Conservation (phyloP, 1,140 invertebrate species). For the Drosophila elegans region DNA sequence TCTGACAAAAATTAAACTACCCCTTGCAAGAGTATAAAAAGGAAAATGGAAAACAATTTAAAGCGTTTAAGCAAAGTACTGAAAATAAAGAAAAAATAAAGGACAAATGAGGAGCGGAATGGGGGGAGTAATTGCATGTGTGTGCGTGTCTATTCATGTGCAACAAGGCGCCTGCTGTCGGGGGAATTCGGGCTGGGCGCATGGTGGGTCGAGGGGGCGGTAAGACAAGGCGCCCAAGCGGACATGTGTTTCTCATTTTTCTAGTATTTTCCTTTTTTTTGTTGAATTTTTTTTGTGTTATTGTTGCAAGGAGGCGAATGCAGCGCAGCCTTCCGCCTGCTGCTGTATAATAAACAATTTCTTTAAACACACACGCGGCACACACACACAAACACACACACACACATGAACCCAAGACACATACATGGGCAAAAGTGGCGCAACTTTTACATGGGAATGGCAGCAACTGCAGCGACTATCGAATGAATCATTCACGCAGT, state of each 20-base stretch:
- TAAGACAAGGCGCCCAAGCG: conserved; percentile 23
- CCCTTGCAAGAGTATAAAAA: not conserved
- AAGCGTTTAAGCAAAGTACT: conserved; percentile 40
- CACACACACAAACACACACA: conserved; percentile 17
- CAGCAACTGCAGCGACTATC: conserved; percentile 21
- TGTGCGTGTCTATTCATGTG: conserved; percentile 69
- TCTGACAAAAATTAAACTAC: too few relatives aligned
- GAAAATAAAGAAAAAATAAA: conserved; percentile 8
- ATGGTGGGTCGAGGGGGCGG: not conserved
- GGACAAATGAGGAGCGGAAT: not conserved
- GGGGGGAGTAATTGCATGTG: conserved; percentile 33
- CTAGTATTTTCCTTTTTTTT: conserved; percentile 1
- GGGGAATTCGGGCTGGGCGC: conserved; percentile 10
- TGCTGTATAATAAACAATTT: conserved; percentile 74
- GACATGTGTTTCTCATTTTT: conserved; percentile 53
- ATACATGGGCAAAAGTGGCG: conserved; percentile 3
- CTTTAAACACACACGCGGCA: conserved; percentile 25
- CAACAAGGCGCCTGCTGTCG: conserved; percentile 69
- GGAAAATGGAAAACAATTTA: conserved; percentile 41
- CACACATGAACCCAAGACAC: conserved; percentile 2
- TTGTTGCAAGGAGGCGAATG: conserved; percentile 25
- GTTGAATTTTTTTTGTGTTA: conserved; percentile 1
- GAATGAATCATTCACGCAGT: conserved; percentile 34
- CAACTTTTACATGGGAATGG: conserved; percentile 23
- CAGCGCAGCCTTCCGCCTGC: conserved; percentile 38